Percentiles rank a stretch among this genome's conserved stretches.
phyloP scores from a whole-genome alignment of 23 tunicate genomes.

The Styela plicata region DNA sequence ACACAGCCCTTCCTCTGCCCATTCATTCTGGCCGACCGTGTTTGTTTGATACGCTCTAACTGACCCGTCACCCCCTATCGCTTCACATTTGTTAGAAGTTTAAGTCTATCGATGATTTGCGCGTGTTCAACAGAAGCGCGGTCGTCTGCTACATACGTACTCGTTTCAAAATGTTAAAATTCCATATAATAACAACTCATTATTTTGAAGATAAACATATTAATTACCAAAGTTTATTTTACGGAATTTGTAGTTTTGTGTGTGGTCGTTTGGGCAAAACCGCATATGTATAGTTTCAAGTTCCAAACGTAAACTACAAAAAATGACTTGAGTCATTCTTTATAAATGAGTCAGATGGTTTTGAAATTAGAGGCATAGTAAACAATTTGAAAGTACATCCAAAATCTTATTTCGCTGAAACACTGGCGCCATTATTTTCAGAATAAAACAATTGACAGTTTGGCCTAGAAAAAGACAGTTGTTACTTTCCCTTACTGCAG shows the following conservation, averaged over 20 bases:
- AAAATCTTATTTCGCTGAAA: too few species aligned
- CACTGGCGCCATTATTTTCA: too few species aligned
- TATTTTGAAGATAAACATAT: neutral
- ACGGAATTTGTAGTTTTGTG: neutral
- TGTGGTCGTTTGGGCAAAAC: neutral
- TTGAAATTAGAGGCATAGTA: too few species aligned
- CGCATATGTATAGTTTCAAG: too few species aligned
- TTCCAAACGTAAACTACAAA: too few species aligned
- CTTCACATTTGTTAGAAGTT: neutral
- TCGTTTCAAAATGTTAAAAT: neutral
- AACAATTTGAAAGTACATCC: too few species aligned
- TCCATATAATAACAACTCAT: neutral
- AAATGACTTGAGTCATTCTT: too few species aligned
- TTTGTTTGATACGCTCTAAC: neutral
- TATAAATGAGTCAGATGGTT: too few species aligned
- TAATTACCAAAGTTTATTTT: neutral
- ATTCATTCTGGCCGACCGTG: neutral
- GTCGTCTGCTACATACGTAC: neutral
- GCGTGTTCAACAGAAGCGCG: neutral
- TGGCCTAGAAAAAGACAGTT: too few species aligned
- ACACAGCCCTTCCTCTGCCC: neutral
- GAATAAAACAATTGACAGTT: too few species aligned
- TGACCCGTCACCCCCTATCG: neutral
- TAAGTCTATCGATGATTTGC: neutral
- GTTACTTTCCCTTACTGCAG: too few species aligned